These are phyloP conservation scores for Troilus luridus DNA, from an alignment of 2,888 invertebrate species.

Conservation along the genomic window DNA sequence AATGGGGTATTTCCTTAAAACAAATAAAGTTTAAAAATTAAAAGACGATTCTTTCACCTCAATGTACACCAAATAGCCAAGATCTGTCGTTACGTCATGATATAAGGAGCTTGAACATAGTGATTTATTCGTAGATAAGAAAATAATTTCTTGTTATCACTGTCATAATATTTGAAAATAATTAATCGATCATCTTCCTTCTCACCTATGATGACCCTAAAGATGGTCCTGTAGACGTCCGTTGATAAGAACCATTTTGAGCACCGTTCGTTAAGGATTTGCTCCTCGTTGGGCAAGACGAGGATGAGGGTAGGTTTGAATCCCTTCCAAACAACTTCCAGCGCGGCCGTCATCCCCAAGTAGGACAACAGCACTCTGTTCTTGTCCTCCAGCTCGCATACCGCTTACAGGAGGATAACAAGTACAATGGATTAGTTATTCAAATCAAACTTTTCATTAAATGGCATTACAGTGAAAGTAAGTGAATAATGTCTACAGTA, in stretches of 20 bases:
- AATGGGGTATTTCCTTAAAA: too few species aligned
- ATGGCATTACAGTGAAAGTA: neutral
- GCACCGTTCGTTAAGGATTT: neutral
- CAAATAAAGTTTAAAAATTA: too few species aligned
- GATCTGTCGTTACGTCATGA: too few species aligned
- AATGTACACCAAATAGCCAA: too few species aligned
- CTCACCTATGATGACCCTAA: constrained; percentile 6
- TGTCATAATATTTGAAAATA: neutral
- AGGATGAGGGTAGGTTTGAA: constrained; percentile 13
- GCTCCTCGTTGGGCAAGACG: neutral
- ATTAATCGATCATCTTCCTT: neutral
- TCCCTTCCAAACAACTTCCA: constrained; percentile 33
- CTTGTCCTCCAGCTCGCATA: neutral
- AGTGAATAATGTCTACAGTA: neutral
- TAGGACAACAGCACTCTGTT: neutral
- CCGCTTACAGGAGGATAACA: neutral
- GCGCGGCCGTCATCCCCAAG: neutral
- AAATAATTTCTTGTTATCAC: neutral
- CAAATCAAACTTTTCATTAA: neutral
- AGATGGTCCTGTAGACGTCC: neutral
- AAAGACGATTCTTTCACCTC: too few species aligned
- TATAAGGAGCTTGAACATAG: too few species aligned
- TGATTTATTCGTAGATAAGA: too few species aligned
- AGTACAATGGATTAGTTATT: neutral
- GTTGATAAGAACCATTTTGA: neutral